Percentiles rank a stretch among this genome's conserved stretches.
Conservation (phyloP, 2,113 vertebrate genomes). For the Numida meleagris region DNA sequence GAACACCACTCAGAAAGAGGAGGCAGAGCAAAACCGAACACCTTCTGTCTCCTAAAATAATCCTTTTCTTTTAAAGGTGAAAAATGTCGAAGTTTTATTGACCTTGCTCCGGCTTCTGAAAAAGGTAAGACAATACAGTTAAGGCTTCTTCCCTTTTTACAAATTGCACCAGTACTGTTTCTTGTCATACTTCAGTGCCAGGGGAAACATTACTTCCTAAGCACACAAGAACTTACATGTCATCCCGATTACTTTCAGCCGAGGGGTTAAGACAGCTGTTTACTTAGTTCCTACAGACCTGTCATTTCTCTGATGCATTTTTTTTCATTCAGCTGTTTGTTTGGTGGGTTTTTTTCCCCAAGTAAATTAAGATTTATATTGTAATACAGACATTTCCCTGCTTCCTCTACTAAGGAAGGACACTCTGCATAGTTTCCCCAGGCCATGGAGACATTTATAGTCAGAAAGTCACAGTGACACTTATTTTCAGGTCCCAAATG, state of each 20-base stretch:
- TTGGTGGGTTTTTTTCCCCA: background rate
- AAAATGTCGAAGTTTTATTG: conserved; percentile 97
- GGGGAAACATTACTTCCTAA: background rate
- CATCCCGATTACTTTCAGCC: background rate
- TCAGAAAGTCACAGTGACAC: background rate
- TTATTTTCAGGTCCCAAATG: background rate
- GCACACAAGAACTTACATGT: background rate
- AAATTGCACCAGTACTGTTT: background rate
- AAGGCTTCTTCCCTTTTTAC: background rate
- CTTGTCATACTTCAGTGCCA: background rate
- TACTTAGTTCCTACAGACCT: background rate
- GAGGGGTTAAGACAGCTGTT: background rate
- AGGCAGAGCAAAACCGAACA: background rate
- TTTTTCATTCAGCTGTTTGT: background rate
- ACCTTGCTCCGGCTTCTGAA: conserved; percentile 96
- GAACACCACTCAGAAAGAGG: background rate
- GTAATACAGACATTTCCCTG: background rate
- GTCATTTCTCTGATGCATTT: background rate
- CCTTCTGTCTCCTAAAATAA: background rate
- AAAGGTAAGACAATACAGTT: conserved; percentile 84
- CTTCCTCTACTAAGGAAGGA: background rate
- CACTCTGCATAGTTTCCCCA: background rate
- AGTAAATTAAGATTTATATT: background rate
- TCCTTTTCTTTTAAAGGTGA: conserved; percentile 85
- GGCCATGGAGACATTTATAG: background rate